Conservation (phyloP, 2,888 invertebrate genomes). For the Diarsia rubi region DNA sequence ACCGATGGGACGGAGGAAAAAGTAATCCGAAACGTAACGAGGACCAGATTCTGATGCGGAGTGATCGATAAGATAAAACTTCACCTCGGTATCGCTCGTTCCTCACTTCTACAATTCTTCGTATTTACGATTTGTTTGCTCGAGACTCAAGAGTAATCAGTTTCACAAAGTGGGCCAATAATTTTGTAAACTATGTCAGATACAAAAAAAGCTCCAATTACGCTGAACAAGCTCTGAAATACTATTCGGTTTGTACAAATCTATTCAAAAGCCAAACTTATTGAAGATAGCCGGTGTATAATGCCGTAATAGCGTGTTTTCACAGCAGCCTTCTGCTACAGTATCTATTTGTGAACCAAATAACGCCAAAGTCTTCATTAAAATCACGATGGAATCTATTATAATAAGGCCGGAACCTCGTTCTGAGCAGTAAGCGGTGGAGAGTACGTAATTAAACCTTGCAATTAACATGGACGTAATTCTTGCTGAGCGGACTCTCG, state of each 20-base stretch:
- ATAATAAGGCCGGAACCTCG: conserved; percentile 62
- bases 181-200: conserved; percentile 2
- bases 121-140: conserved; percentile 28
- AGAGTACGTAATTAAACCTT: conserved; percentile 71
- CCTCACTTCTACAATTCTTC: conserved; percentile 3
- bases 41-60: conserved; percentile 38
- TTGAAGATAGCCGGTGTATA: conserved; percentile 5
- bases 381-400: conserved; percentile 67
- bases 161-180: conserved; percentile 9
- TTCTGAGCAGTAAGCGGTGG: conserved; percentile 58
- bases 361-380: conserved; percentile 60
- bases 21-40: conserved; percentile 37
- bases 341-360: conserved; percentile 55
- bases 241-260: not conserved
- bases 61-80: conserved; percentile 47
- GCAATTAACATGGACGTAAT: conserved; percentile 73
- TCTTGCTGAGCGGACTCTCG: conserved; percentile 52
- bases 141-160: conserved; percentile 22
- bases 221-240: not conserved
- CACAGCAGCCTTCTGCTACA: conserved; percentile 30
- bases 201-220: not conserved
- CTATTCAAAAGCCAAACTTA: conserved; percentile 23
- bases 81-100: conserved; percentile 22
- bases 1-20: conserved; percentile 34
- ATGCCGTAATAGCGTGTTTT: conserved; percentile 30